phyloP scores from a whole-genome alignment of 2,113 vertebrate genomes.

The Leptosomus discolor region DNA sequence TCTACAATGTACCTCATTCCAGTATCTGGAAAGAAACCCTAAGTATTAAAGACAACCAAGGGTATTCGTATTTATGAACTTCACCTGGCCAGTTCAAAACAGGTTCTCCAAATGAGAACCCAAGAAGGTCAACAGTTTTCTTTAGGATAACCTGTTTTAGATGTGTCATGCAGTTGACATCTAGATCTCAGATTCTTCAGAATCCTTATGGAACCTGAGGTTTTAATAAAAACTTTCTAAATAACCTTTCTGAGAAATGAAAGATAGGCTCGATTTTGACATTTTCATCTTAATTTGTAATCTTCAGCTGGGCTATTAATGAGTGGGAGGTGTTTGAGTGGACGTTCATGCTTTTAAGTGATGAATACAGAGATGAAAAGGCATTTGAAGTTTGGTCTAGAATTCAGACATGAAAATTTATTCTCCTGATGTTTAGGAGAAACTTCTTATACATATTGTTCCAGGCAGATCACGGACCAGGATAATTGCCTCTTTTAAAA shows the following conservation, averaged over 20 bases:
- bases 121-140: background rate
- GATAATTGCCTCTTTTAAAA: background rate
- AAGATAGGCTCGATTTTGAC: background rate
- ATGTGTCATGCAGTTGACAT: background rate
- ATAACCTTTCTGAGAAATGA: background rate
- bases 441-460: background rate
- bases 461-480: background rate
- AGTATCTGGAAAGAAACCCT: background rate
- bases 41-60: background rate
- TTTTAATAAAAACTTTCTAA: background rate
- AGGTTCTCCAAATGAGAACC: background rate
- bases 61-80: background rate
- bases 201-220: background rate
- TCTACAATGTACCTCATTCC: background rate
- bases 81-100: background rate
- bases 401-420: slow-evolving; percentile 53
- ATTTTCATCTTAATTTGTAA: background rate
- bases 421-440: background rate
- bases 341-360: background rate
- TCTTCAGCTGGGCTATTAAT: background rate
- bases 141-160: background rate
- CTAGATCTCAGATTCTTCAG: background rate
- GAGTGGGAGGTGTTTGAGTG: background rate
- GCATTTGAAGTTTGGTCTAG: background rate
- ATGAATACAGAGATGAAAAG: background rate